Evolutionary conservation across 2,113 vertebrate species (phyloP), one percentile per base, ranked within the genome.

Genomic region (Ctenomys sociabilis): DNA sequence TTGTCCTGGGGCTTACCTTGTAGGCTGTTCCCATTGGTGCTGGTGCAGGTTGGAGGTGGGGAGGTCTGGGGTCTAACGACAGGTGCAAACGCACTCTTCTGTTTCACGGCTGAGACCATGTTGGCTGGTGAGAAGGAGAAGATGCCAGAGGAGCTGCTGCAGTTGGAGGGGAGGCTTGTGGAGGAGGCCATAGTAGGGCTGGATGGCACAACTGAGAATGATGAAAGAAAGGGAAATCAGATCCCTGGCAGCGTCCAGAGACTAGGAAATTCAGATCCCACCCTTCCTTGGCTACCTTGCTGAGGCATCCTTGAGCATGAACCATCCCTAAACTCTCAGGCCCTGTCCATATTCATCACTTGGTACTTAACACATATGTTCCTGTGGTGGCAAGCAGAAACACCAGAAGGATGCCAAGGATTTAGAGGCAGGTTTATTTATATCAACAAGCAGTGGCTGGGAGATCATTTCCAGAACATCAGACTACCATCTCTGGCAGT

Each of bases 81-180:
- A 0, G 99, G 99, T 1, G 99, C 99, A 16, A 99, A 99, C 90
- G 99, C 99, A 95, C 99, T 99, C 99, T 99, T 99, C 98, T 99
- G 99, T 95, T 99, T 99, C 98, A 99, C 99, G 0, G 99, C 99
- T 0, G 99, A 99, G 97, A 99, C 99, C 99, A 99, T 99, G 98
- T 99, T 99, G 98, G 99, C 99, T 97, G 99, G 99, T 97, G 99
- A 99, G 98, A 99, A 99, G 98, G 99, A 99, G 98, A 99, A 99
- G 97, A 99, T 99, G 97, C 99, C 99, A 2, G 99, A 99, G 98
- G 99, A 99, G 97, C 99, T 99, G 99, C 99, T 99, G 99, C 99
- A 99, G 98, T 99, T 99, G 97, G 99, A 99, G 89, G 99, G 99
- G 93, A 99, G 99, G 97, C 99, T 99, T 97, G 99, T 99, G 98